Evolutionary conservation across 2,888 invertebrate species (phyloP), one percentile per base, ranked within the genome.

Genomic region (Eurois occulta): DNA sequence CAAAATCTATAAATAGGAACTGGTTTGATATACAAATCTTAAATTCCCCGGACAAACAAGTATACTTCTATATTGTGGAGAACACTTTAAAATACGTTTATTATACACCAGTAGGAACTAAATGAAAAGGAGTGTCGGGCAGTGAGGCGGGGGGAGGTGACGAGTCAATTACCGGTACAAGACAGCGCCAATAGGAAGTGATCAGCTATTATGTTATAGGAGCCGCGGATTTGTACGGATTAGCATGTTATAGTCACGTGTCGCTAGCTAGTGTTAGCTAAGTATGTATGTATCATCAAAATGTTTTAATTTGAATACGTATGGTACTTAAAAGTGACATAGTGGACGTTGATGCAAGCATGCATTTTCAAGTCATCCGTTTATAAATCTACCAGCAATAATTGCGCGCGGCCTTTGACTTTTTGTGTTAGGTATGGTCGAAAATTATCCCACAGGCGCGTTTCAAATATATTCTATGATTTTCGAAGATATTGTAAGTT

Each of bases 201-300:
- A 81, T 80, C 32, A 65, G 74, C 48, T 68, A 16, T 66, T 38
- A 55, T 67, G 62, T 38, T 46, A 35, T 10, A 58, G n/a, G 58
- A 24, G 41, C 55, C 55, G 28, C 13, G 32, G 67, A 18, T 38
- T 48, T 21, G 13, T 32, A 1, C 3, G 41, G 48, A 32, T 28
- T 48, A 41, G 38, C 16, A 46, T 18, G 21, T 21, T 2, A 24
- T 7, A 28, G 58, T 21, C 35, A 2, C 77, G 58, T 21, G 55
- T 38, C 38, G 24, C 38, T 21, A 48, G 21, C 48, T 38, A 38
- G 24, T 13, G 6, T 38, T 58, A 13, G 28, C 28, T 16, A 58
- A 28, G 28, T 58, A 58, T 16, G 58, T 28, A 28, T 58, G n/a
- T 16, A 28, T 16, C 7, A 16, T 28, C 16, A 58, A 58, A 58